phyloP scores from a whole-genome alignment of 2,113 vertebrate genomes.

The Podarcis muralis region DNA sequence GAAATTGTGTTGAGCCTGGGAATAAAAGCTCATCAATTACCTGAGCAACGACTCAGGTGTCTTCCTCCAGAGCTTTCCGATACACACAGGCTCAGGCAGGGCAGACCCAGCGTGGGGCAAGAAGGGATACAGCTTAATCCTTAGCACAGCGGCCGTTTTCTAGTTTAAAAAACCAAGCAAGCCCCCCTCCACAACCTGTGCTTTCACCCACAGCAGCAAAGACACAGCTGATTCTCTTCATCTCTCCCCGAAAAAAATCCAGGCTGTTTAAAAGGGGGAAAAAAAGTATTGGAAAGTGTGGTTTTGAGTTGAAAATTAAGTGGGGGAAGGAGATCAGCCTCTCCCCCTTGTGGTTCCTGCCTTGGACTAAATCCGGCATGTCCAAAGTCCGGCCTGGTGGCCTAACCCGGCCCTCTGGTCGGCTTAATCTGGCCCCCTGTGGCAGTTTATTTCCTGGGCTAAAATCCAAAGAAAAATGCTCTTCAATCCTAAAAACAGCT shows the following conservation, averaged over 20 bases:
- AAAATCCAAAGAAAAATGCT: too few relatives aligned
- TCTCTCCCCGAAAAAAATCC: neutral
- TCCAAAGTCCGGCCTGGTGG: too few relatives aligned
- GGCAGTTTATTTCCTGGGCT: too few relatives aligned
- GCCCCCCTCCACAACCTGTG: neutral
- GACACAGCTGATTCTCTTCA: neutral
- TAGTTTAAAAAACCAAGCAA: neutral
- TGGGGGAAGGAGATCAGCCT: neutral
- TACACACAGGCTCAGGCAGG: neutral
- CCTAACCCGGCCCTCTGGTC: too few relatives aligned
- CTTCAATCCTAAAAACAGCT: too few relatives aligned
- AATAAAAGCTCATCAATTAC: neutral
- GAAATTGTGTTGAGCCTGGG: neutral
- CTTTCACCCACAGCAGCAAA: too few relatives aligned
- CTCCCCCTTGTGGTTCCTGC: neutral
- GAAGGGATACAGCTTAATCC: neutral
- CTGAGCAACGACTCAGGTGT: neutral
- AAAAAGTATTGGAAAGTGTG: neutral
- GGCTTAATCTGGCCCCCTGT: too few relatives aligned
- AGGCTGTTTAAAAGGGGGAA: too few relatives aligned
- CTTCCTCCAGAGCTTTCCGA: neutral
- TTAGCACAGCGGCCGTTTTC: neutral
- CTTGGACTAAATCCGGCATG: too few relatives aligned
- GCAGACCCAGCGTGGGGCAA: neutral
- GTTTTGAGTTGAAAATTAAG: neutral